Base-by-base conservation (phyloP, 2,113 vertebrate species). In the Antennarius striatus region DNA sequence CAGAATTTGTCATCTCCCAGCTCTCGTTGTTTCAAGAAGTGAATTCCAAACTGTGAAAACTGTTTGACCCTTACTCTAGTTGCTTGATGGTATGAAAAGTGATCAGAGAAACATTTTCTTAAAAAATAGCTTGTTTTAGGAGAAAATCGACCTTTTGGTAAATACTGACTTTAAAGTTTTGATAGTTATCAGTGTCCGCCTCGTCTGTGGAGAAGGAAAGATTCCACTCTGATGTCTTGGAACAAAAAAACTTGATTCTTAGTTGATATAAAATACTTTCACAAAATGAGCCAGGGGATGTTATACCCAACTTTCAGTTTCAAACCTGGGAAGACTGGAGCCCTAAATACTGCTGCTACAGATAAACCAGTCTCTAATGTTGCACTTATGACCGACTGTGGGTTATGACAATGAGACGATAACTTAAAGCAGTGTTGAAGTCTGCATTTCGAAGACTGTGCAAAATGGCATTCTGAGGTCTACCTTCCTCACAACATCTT, bases 401-500 rank as follows among this genome's bases (percentile, higher is more conserved):
- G 53, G 39, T 50, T 17, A 68, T 57, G 63, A 78, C 65, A 57
- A 71, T 39, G 63, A 70, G 63, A 75, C 60, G 11, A 60, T 54
- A 22, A 64, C 78, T 54, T 47, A 52, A 72, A 83, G 80, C 84
- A 80, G 82, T 73, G 65, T 61, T 46, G 73, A 73, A 66, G 62
- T 73, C 59, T 75, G 77, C 65, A 39, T 55, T 52, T 71, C 46
- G 77, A 74, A 63, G 71, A 77, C 79, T 89, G 90, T 89, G 88
- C 88, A 88, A 89, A 90, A 82, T 75, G 73, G 74, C 80, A 68
- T 75, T 66, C 47, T 52, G 82, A 81, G 79, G 56, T 70, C 65
- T 51, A 45, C 59, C 40, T 29, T 71, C 64, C 79, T 57, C 63
- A 17, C 2, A 8, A 15, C 42, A 53, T 36, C 32, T 36, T 36